These are phyloP conservation scores for Hyalella azteca DNA, from an alignment of 2,888 invertebrate species.

Conservation along the genomic window DNA sequence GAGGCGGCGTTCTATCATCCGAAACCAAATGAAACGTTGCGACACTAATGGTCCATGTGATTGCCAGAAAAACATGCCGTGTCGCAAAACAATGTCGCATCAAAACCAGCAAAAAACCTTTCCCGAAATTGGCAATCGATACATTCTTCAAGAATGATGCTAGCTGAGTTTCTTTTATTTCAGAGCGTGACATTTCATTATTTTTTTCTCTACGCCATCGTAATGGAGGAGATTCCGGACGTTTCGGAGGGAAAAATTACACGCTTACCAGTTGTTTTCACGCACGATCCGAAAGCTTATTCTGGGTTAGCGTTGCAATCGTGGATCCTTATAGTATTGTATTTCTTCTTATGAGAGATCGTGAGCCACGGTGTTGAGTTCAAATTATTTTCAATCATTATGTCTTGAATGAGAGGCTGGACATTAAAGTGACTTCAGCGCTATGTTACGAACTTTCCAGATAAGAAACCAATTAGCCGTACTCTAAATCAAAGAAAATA, in stretches of 20 bases:
- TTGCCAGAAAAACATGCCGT: conserved; percentile 31
- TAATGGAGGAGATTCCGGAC: conserved; percentile 27
- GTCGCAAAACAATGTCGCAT: conserved; percentile 36
- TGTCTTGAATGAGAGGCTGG: neutral
- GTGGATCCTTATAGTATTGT: conserved; percentile 36
- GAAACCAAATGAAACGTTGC: conserved; percentile 36
- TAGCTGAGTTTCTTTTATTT: conserved; percentile 34
- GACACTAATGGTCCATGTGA: conserved; percentile 29
- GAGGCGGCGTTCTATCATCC: conserved; percentile 36
- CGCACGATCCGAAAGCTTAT: conserved; percentile 37
- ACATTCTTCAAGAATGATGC: conserved; percentile 30
- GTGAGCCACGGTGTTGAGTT: neutral
- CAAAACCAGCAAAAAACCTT: conserved; percentile 20
- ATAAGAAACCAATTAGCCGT: too few relatives aligned
- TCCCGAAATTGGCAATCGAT: conserved; percentile 33
- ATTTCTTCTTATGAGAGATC: conserved; percentile 32
- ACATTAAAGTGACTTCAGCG: too few relatives aligned
- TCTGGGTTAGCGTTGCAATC: conserved; percentile 36
- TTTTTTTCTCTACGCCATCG: conserved; percentile 24
- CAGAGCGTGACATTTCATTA: conserved; percentile 36
- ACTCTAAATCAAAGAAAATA: too few relatives aligned
- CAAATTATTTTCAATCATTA: conserved; percentile 7
- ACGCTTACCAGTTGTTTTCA: conserved; percentile 33
- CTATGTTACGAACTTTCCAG: too few relatives aligned
- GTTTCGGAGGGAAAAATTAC: conserved; percentile 24